These are phyloP conservation scores for Empidonax alnorum DNA, from an alignment of 2,113 vertebrate species.

Conservation along the genomic window DNA sequence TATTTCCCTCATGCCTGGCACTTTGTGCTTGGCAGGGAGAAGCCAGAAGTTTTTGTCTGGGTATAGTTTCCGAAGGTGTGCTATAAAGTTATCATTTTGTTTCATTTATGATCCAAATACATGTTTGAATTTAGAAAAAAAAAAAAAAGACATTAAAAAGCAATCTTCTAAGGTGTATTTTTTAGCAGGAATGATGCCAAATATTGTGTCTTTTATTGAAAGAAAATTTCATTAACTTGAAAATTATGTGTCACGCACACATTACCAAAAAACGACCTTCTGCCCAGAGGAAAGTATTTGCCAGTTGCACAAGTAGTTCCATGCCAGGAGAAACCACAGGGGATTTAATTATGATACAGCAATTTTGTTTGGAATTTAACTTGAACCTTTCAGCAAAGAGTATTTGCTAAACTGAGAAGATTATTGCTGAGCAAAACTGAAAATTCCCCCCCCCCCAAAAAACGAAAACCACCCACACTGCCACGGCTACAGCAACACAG, in stretches of 20 bases:
- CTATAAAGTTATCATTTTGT: neutral
- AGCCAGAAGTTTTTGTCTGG: neutral
- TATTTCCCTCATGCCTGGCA: neutral
- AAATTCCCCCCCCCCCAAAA: neutral
- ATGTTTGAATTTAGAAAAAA: neutral
- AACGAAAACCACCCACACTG: neutral
- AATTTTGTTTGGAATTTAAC: neutral
- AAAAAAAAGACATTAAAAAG: neutral
- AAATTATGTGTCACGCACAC: neutral
- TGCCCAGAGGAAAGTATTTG: neutral
- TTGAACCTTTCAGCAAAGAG: neutral
- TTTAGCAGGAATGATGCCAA: neutral
- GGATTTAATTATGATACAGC: neutral
- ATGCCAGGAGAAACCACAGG: neutral
- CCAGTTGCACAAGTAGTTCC: neutral
- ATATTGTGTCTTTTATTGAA: neutral
- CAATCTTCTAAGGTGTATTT: neutral
- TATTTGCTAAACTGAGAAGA: neutral
- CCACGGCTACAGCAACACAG: neutral
- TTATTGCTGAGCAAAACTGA: neutral
- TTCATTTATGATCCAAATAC: neutral
- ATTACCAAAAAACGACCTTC: neutral
- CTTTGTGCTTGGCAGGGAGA: neutral
- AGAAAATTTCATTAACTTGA: neutral
- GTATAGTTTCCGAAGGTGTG: neutral